A percentile compares a stretch with the other conserved stretches of the same genome.
phyloP scores from a whole-genome alignment of 2,888 invertebrate species.

The Electrophaes corylata region DNA sequence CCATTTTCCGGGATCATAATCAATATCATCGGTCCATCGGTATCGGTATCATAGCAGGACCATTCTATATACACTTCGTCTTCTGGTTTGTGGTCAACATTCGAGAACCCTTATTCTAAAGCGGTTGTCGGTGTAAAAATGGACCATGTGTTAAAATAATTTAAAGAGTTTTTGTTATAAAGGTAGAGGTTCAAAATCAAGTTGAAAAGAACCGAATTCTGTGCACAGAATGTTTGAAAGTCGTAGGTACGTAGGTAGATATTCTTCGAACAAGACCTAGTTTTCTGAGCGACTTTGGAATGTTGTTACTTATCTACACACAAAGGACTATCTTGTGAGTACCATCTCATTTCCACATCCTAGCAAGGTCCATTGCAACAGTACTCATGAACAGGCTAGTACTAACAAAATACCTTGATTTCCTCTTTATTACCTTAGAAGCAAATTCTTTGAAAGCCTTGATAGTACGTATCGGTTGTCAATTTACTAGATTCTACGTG shows the following conservation, averaged over 20 bases:
- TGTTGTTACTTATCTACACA: slow-evolving; percentile 3
- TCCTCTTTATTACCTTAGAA: slow-evolving; percentile 27
- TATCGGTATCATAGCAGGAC: too few species aligned
- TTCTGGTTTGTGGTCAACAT: too few species aligned
- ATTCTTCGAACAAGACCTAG: background rate
- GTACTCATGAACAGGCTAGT: slow-evolving; percentile 21
- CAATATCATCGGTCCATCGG: too few species aligned
- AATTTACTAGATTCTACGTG: slow-evolving; percentile 22
- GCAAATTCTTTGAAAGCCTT: slow-evolving; percentile 21
- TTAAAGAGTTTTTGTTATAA: too few species aligned
- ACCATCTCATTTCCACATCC: slow-evolving; percentile 40
- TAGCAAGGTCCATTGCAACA: slow-evolving; percentile 40
- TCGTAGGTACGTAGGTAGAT: background rate
- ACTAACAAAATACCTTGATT: slow-evolving; percentile 25
- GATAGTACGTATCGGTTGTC: slow-evolving; percentile 22
- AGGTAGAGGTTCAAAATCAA: too few species aligned
- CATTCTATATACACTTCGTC: too few species aligned
- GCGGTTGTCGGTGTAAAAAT: too few species aligned
- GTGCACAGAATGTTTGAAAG: too few species aligned
- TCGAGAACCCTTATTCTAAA: too few species aligned
- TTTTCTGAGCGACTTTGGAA: slow-evolving; percentile 3
- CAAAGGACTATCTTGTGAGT: slow-evolving; percentile 35
- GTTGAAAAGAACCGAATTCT: too few species aligned
- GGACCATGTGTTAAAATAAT: too few species aligned
- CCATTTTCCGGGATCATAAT: too few species aligned